Evolutionary conservation across 2,888 invertebrate genomes (phyloP).

Genomic region (Drosophila engyochracea): DNA sequence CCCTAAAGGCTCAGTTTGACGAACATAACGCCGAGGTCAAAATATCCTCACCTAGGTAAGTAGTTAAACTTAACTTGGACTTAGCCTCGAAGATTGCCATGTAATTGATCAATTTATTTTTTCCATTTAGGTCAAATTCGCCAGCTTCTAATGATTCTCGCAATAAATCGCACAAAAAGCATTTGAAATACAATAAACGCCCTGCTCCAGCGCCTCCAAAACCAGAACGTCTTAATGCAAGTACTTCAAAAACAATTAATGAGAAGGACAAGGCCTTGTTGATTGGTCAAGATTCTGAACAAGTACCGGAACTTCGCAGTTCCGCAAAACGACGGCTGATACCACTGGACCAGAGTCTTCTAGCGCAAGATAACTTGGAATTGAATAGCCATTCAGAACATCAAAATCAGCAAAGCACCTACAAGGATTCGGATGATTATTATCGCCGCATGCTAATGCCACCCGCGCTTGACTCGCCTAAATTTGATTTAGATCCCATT

Average conservation of each 20-base stretch:
- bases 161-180: slow-evolving; percentile 11
- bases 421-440: slow-evolving; percentile 5
- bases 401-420: slow-evolving; percentile 67
- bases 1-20: not conserved
- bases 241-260: not conserved
- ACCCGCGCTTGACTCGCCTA: slow-evolving; percentile 4
- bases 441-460: slow-evolving; percentile 11
- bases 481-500: slow-evolving; percentile 6
- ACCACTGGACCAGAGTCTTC: slow-evolving; percentile 4
- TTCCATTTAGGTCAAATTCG: not conserved
- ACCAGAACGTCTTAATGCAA: slow-evolving; percentile 50
- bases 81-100: not conserved
- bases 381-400: slow-evolving; percentile 13
- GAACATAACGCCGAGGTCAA: not conserved
- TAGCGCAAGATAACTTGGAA: slow-evolving; percentile 6
- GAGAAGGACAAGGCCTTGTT: not conserved
- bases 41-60: not conserved
- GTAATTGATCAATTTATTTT: not conserved
- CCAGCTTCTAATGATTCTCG: not conserved
- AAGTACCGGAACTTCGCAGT: not conserved
- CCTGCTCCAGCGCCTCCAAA: slow-evolving; percentile 87
- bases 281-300: not conserved
- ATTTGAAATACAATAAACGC: slow-evolving; percentile 87
- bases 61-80: not conserved
- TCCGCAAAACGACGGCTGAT: slow-evolving; percentile 7